Evolutionary conservation across 2,113 vertebrate species (phyloP), one percentile per base, ranked within the genome.

Genomic region (Notarius lentiginosus): DNA sequence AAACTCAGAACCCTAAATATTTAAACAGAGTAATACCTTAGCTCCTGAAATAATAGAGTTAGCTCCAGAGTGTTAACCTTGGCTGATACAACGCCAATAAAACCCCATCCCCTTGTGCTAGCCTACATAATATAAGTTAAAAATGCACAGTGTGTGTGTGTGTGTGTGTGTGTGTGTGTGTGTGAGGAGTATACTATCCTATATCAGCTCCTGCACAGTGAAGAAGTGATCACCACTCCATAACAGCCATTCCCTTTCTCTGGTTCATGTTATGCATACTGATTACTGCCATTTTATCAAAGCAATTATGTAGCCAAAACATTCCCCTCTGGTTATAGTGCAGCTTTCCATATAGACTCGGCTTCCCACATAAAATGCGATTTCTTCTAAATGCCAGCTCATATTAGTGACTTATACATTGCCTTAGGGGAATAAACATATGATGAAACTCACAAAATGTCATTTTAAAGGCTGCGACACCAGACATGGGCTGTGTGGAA

Each of bases 371-470:
- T 10, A 55, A 73, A 75, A 61, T 87, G 58, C 17, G 70, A 87
- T 76, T 87, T 53, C 68, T 66, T 87, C 47, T 30, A 87, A 87
- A 87, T 76, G 86, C 41, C 66, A 75, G 4, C 80, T 76, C 34
- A 87, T 41, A 87, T 75, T 51, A 15, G 5, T 76, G 61, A 65
- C 79, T 61, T 49, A 12, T 10, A 20, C 41, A n/a, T 61, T 55
- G 27, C 86, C 68, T 24, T 8, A 63, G 34, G 41, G 56, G 58
- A 8, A 87, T 63, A n/a, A 47, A 17, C 34, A 2, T 53, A 41
- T 73, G 47, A 63, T 51, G 68, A 83, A 87, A 61, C 41, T 65
- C n/a, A 53, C 20, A n/a, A 87, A 82, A 76, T 82, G 79, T 65
- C 68, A 83, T 66, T 53, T 55, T 83, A 83, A 63, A 55, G 70